These are phyloP conservation scores for Cerceris rybyensis DNA, from an alignment of 2,888 invertebrate genomes.

Conservation along the genomic window DNA sequence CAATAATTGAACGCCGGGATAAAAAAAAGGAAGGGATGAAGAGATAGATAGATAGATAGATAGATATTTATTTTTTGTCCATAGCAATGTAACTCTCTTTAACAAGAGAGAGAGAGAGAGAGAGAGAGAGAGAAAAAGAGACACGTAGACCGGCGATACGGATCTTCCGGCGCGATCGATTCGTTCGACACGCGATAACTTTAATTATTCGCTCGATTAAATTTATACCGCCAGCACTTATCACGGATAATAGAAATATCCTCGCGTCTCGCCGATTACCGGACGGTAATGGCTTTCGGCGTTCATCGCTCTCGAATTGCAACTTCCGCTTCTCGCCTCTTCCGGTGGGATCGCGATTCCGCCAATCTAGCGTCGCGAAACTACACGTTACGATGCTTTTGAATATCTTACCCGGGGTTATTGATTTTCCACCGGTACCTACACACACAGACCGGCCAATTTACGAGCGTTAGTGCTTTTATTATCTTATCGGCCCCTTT, in stretches of 20 bases:
- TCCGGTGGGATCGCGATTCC: not conserved
- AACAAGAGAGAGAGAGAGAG: too few relatives aligned
- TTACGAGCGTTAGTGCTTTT: constrained; percentile 31
- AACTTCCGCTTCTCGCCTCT: not conserved
- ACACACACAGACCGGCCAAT: constrained; percentile 32
- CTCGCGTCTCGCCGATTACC: too few relatives aligned
- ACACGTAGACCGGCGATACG: not conserved
- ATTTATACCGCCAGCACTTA: not conserved
- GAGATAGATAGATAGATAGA: too few relatives aligned
- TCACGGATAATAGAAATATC: too few relatives aligned
- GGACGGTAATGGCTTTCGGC: too few relatives aligned
- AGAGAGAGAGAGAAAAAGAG: not conserved
- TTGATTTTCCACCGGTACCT: constrained; percentile 47
- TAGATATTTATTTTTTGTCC: too few relatives aligned
- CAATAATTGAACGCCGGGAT: not conserved
- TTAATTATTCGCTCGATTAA: constrained; percentile 1
- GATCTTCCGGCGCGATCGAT: constrained; percentile 24
- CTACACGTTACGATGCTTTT: not conserved
- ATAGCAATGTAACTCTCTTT: too few relatives aligned
- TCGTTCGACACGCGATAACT: constrained; percentile 10
- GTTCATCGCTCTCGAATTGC: too few relatives aligned
- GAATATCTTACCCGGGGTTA: constrained; percentile 28
- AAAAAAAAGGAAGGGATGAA: too few relatives aligned
- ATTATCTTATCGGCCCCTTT: constrained; percentile 57
- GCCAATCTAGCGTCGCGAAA: not conserved